phyloP scores from a whole-genome alignment of 1,140 invertebrate genomes.

The Leptinotarsa undecemlineata region DNA sequence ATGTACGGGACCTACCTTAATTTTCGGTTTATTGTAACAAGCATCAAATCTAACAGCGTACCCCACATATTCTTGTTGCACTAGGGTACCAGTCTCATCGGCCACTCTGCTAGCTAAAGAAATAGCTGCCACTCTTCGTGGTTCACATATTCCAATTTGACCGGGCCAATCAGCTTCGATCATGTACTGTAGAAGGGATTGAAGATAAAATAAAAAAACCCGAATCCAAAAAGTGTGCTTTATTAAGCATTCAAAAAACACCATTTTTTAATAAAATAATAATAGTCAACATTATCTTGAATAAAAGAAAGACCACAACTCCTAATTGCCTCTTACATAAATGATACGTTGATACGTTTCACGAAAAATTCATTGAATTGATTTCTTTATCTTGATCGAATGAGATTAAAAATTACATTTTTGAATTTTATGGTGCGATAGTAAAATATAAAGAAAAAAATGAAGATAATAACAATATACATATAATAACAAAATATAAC shows the following conservation, averaged over 20 bases:
- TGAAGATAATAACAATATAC: too few species aligned
- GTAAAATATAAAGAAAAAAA: too few species aligned
- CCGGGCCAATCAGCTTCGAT: slow-evolving; percentile 87
- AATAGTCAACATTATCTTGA: neutral
- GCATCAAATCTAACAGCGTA: slow-evolving; percentile 94
- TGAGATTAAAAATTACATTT: too few species aligned
- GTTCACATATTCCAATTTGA: slow-evolving; percentile 87
- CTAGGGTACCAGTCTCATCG: slow-evolving; percentile 78
- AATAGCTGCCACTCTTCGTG: slow-evolving; percentile 87
- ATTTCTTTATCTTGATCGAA: too few species aligned
- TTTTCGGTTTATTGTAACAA: slow-evolving; percentile 73
- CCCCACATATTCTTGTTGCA: slow-evolving; percentile 81
- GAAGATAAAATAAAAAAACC: neutral
- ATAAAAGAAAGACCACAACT: neutral
- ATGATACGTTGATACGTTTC: neutral
- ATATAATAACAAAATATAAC: too few species aligned
- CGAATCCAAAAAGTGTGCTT: neutral
- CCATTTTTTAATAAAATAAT: neutral
- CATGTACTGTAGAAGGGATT: slow-evolving; percentile 71
- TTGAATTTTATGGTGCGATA: too few species aligned
- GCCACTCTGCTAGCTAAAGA: slow-evolving; percentile 88
- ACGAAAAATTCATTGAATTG: too few species aligned
- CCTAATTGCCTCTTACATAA: neutral
- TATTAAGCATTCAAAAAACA: slow-evolving; percentile 13
- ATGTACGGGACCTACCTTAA: slow-evolving; percentile 69